phyloP scores from a whole-genome alignment of 2,797 vertebrate species.

The Lagorchestes hirsutus region DNA sequence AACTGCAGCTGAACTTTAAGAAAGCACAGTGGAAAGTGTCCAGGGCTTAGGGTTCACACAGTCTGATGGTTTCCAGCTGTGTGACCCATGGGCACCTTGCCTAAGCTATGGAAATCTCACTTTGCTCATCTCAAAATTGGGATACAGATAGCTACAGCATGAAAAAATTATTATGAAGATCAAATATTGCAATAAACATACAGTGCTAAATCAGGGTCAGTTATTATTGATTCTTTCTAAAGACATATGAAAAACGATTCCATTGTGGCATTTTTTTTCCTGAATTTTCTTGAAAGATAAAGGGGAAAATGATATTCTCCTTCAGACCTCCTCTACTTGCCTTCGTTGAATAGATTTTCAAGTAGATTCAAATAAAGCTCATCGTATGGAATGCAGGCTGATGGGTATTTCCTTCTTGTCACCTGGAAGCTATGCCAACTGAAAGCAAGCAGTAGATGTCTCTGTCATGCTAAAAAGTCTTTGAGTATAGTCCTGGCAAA shows the following conservation, averaged over 20 bases:
- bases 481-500: neutral
- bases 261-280: neutral
- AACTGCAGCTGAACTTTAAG: neutral
- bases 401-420: neutral
- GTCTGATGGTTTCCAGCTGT: neutral
- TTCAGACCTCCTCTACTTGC: neutral
- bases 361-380: neutral
- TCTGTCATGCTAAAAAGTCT: neutral
- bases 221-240: neutral
- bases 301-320: neutral
- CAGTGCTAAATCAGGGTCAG: neutral
- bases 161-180: neutral
- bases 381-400: neutral
- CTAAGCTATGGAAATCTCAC: neutral
- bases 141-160: neutral
- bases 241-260: neutral
- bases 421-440: neutral
- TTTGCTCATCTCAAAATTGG: neutral
- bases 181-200: neutral
- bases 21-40: neutral
- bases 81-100: neutral
- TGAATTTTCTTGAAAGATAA: neutral
- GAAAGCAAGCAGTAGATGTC: neutral
- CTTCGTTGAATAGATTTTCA: neutral
- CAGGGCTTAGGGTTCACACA: neutral